Evolutionary conservation across 92 coral and sea anemone species (phyloP).

Genomic region (Ricordea florida): DNA sequence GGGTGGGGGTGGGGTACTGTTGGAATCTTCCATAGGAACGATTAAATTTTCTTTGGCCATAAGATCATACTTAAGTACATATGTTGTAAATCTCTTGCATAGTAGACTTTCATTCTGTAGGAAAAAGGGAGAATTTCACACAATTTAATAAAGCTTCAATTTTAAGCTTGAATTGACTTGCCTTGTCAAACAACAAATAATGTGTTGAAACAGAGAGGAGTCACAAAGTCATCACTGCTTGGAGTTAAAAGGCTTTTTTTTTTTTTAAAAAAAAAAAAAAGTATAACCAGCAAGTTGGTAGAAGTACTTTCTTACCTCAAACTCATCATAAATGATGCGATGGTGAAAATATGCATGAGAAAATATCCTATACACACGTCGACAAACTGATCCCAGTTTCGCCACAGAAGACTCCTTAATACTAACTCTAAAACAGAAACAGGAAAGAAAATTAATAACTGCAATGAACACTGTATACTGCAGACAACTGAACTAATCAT

Average conservation of each 20-base stretch:
- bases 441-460: no score
- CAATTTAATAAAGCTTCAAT: neutral
- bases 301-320: conserved; percentile 66
- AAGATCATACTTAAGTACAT: conserved; percentile 91
- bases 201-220: neutral
- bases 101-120: conserved; percentile 87
- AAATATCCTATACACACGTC: conserved; percentile 96
- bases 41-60: conserved; percentile 96
- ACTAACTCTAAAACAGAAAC: conserved; percentile 70
- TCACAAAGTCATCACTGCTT: no score
- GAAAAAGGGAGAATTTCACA: neutral
- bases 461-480: no score
- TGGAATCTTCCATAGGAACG: conserved; percentile 84
- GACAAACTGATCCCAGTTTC: conserved; percentile 97
- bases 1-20: conserved; percentile 30
- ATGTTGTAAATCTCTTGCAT: conserved; percentile 90
- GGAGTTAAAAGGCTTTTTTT: no score
- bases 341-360: conserved; percentile 99
- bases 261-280: no score
- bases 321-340: conserved; percentile 82
- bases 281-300: neutral
- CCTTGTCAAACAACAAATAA: no score
- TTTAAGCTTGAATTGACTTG: no score
- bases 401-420: conserved; percentile 98
- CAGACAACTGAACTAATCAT: no score